A percentile compares a stretch with the other conserved stretches of the same genome.
phyloP scores from a whole-genome alignment of 2,797 vertebrate species.

The Anisognathus igniventris region DNA sequence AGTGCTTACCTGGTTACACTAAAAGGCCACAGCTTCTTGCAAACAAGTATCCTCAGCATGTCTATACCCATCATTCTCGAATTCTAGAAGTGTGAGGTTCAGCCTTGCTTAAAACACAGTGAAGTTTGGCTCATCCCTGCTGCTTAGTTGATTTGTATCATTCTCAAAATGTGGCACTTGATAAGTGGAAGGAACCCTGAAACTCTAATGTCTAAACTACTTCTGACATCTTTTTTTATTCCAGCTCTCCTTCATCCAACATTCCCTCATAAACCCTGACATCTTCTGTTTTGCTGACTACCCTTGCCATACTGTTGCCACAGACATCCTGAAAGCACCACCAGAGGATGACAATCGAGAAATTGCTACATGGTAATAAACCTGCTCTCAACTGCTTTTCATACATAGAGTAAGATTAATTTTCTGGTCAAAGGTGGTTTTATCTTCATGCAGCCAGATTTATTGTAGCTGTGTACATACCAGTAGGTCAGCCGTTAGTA shows the following conservation, averaged over 20 bases:
- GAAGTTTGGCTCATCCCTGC: neutral
- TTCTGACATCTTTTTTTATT: constrained; percentile 20
- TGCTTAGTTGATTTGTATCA: neutral
- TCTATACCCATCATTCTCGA: neutral
- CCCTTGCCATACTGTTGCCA: constrained; percentile 94
- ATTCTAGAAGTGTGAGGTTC: neutral
- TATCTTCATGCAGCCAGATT: neutral
- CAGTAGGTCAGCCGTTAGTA: neutral
- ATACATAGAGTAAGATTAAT: neutral
- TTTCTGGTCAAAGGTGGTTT: neutral
- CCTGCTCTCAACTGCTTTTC: neutral
- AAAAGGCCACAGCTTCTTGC: neutral
- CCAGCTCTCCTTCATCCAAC: constrained; percentile 97
- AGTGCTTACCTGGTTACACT: neutral
- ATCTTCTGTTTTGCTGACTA: constrained; percentile 98
- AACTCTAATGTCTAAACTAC: neutral
- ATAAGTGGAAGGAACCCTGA: neutral
- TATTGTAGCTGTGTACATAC: neutral
- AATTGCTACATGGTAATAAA: constrained; percentile 96
- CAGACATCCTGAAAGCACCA: constrained; percentile 97
- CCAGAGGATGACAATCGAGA: constrained; percentile 99
- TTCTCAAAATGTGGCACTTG: neutral
- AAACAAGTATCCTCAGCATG: fast-evolving
- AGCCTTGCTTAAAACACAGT: neutral
- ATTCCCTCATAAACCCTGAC: constrained; percentile 96